A percentile compares a stretch with the other conserved stretches of the same genome.
Conservation (phyloP, 2,113 vertebrate species). For the Micromys minutus region DNA sequence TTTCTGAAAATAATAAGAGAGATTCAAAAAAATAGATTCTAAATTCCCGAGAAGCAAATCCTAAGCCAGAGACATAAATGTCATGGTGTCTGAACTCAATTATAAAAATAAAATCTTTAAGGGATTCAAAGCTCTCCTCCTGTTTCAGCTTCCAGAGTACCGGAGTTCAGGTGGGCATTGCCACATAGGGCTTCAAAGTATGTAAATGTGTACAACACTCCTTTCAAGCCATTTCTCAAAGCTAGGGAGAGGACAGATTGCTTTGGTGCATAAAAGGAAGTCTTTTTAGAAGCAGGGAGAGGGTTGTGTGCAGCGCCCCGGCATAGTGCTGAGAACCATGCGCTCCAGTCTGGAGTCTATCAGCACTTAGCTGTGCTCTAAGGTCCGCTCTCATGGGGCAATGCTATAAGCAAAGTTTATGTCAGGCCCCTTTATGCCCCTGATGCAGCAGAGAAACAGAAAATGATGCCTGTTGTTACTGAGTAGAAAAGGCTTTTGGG, state of each 20-base stretch:
- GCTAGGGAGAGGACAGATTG: neutral
- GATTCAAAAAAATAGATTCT: neutral
- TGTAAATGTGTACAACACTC: neutral
- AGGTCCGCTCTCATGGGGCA: neutral
- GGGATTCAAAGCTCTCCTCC: neutral
- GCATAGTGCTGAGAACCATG: neutral
- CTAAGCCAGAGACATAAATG: neutral
- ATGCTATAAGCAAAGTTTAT: neutral
- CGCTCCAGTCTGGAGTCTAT: no score
- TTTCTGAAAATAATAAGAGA: conserved; percentile 18
- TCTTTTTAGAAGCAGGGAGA: neutral
- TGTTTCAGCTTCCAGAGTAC: neutral
- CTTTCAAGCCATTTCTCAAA: neutral
- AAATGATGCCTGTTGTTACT: neutral
- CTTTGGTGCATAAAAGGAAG: neutral
- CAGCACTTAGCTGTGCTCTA: neutral
- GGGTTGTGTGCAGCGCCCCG: neutral
- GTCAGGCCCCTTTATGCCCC: neutral
- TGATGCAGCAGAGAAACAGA: neutral
- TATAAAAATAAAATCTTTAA: conserved; percentile 43
- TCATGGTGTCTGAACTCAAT: neutral
- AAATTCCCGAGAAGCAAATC: conserved; percentile 37
- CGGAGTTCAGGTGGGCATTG: neutral
- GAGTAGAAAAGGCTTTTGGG: neutral
- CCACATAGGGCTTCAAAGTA: neutral